These are phyloP conservation scores for Cerceris rybyensis DNA, from an alignment of 2,888 invertebrate genomes.

Conservation along the genomic window DNA sequence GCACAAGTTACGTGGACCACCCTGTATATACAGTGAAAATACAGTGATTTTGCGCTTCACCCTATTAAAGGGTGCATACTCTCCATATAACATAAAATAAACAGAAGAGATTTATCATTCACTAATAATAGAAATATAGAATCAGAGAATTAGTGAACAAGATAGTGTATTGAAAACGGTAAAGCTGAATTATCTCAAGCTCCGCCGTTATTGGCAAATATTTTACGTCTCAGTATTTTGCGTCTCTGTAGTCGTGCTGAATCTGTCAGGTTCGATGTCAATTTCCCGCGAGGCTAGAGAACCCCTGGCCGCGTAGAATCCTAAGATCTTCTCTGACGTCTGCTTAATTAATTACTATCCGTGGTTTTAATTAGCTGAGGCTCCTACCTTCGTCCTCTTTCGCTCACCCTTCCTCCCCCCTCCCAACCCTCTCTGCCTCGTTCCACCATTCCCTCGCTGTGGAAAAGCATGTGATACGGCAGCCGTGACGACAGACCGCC, in stretches of 20 bases:
- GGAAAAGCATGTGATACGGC: constrained; percentile 73
- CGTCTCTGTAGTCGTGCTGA: too few relatives aligned
- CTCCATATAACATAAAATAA: too few relatives aligned
- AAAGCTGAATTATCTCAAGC: too few relatives aligned
- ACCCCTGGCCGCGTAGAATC: constrained; percentile 77
- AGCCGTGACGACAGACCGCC: constrained; percentile 39
- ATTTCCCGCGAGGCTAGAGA: constrained; percentile 71
- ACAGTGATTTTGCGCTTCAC: neutral
- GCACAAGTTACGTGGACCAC: too few relatives aligned
- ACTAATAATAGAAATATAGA: too few relatives aligned
- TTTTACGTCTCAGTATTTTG: too few relatives aligned
- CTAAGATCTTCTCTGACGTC: constrained; percentile 79
- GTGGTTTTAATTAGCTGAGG: constrained; percentile 81
- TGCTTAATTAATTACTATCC: constrained; percentile 82
- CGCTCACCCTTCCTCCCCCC: constrained; percentile 8
- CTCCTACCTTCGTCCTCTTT: constrained; percentile 63
- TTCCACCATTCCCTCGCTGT: constrained; percentile 48
- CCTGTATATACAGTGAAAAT: neutral
- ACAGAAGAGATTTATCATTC: neutral
- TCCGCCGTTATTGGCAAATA: too few relatives aligned
- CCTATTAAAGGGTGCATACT: too few relatives aligned
- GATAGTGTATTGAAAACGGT: too few relatives aligned
- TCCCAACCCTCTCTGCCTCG: constrained; percentile 12
- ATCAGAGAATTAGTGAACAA: too few relatives aligned
- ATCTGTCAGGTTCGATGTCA: constrained; percentile 35